phyloP scores from a whole-genome alignment of 2,113 vertebrate species.

The Columba livia region DNA sequence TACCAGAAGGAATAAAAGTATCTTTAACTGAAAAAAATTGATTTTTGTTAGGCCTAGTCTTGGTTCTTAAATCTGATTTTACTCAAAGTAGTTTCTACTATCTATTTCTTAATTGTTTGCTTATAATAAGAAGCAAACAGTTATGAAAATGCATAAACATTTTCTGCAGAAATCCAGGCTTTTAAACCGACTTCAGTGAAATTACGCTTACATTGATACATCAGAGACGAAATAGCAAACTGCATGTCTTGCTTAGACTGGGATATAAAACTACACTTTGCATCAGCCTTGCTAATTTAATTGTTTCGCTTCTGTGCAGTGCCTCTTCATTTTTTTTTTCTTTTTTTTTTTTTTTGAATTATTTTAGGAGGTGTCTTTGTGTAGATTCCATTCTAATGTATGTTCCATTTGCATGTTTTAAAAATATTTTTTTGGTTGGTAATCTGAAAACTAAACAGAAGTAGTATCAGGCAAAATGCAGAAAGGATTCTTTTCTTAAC shows the following conservation, averaged over 20 bases:
- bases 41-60: background rate
- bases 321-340: background rate
- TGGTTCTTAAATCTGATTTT: background rate
- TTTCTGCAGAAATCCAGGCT: background rate
- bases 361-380: background rate
- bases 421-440: background rate
- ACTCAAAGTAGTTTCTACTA: background rate
- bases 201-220: background rate
- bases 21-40: background rate
- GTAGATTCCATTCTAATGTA: background rate
- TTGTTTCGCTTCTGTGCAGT: background rate
- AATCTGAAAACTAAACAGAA: background rate
- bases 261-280: background rate
- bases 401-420: background rate
- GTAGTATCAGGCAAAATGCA: background rate
- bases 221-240: background rate
- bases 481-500: background rate
- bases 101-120: background rate
- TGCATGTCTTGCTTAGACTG: background rate
- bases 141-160: background rate
- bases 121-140: background rate
- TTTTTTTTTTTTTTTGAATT: background rate
- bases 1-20: background rate
- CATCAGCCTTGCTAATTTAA: background rate
- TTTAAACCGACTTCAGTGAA: background rate